phyloP scores from a whole-genome alignment of 2,113 vertebrate species.

The Smithornis capensis region DNA sequence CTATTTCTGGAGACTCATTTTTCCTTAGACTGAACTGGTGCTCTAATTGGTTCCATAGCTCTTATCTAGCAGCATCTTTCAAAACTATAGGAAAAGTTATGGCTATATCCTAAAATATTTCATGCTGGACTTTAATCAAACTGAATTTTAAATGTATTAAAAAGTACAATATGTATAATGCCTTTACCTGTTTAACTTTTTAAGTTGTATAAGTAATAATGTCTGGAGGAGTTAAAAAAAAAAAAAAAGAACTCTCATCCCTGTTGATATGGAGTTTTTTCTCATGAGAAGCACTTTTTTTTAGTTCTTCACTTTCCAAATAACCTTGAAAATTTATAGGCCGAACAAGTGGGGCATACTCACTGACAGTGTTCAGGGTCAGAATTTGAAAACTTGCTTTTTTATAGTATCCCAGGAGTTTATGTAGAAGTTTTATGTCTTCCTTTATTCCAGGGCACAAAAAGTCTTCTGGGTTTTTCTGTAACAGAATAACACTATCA shows the following conservation, averaged over 20 bases:
- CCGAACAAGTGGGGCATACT: not conserved
- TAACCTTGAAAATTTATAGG: constrained; percentile 56
- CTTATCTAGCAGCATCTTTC: constrained; percentile 16
- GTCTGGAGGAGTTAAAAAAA: not conserved
- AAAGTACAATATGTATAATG: not conserved
- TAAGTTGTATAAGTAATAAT: not conserved
- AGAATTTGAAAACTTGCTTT: not conserved
- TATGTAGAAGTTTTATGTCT: constrained; percentile 25
- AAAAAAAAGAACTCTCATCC: not conserved
- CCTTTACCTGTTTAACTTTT: not conserved
- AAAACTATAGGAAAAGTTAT: not conserved
- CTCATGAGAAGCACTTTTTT: not conserved
- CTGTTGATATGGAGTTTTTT: not conserved
- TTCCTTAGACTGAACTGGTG: not conserved
- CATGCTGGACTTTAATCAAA: not conserved
- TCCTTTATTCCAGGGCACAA: constrained; percentile 1
- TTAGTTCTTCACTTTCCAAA: constrained; percentile 24
- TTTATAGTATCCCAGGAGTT: constrained; percentile 45
- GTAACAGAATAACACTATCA: not conserved
- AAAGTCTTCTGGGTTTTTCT: not conserved
- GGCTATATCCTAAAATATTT: not conserved
- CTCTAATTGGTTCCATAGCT: constrained; percentile 61
- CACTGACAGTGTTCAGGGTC: constrained; percentile 8
- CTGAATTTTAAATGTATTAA: not conserved
- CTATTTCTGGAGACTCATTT: constrained; percentile 40